phyloP scores from a whole-genome alignment of 2,113 vertebrate species.

The Anarrhichthys ocellatus region DNA sequence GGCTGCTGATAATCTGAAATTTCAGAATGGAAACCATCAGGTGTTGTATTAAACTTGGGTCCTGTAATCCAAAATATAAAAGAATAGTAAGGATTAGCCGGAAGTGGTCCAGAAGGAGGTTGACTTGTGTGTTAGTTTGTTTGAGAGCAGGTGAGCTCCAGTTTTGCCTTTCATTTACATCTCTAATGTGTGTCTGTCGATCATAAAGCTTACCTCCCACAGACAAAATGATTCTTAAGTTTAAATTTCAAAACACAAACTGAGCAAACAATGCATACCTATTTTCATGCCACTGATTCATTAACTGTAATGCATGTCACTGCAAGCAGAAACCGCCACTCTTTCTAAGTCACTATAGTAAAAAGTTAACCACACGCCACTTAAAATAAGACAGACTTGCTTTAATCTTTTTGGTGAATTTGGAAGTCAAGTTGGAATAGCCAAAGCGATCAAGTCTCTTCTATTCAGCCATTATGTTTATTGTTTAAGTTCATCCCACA shows the following conservation, averaged over 20 bases:
- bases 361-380: conserved; percentile 1
- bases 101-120: background rate
- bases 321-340: background rate
- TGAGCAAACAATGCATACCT: background rate
- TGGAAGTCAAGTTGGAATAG: conserved; percentile 5
- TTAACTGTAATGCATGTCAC: background rate
- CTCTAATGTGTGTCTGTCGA: background rate
- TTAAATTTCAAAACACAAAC: background rate
- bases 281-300: background rate
- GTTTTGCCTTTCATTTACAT: background rate
- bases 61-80: background rate
- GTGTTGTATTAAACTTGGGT: background rate
- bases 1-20: background rate
- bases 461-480: conserved; percentile 24
- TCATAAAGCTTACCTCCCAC: background rate
- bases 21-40: background rate
- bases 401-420: conserved; percentile 16
- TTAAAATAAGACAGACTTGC: conserved; percentile 3
- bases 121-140: background rate
- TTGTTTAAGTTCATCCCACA: conserved; percentile 25
- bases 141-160: background rate
- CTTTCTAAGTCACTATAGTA: background rate
- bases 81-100: background rate
- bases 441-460: conserved; percentile 16
- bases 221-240: background rate